Percentiles rank a stretch among this genome's conserved stretches.
Evolutionary conservation across 1,140 invertebrate species (phyloP).

Genomic region (Drosophila yakuba): DNA sequence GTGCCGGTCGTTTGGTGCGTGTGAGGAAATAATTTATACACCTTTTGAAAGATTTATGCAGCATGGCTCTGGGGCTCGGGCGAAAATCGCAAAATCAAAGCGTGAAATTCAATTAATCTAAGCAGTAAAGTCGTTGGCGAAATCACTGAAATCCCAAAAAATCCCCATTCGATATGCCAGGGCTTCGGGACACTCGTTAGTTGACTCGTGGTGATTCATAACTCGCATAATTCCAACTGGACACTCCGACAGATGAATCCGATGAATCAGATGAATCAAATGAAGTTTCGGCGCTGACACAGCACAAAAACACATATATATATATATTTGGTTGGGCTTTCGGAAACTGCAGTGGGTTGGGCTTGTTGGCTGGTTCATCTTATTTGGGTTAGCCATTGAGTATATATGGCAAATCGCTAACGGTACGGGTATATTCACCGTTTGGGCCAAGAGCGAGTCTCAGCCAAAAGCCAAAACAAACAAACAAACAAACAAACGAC

Average conservation of each 20-base stretch:
- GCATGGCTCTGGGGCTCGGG: slow-evolving; percentile 38
- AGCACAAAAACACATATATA: slow-evolving; percentile 31
- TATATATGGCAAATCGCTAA: slow-evolving; percentile 57
- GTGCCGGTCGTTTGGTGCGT: slow-evolving; percentile 57
- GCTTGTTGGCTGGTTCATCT: slow-evolving; percentile 27
- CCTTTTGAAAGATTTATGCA: slow-evolving; percentile 80
- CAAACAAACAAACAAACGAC: slow-evolving; percentile 51
- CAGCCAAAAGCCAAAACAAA: slow-evolving; percentile 46
- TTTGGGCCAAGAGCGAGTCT: slow-evolving; percentile 39
- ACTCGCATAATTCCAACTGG: slow-evolving; percentile 43
- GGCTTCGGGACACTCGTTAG: slow-evolving; percentile 12
- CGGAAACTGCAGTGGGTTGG: slow-evolving; percentile 31
- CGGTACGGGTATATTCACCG: slow-evolving; percentile 55
- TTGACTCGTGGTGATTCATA: slow-evolving; percentile 53
- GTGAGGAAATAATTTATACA: slow-evolving; percentile 79
- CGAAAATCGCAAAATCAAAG: slow-evolving; percentile 71
- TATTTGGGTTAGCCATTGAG: slow-evolving; percentile 80
- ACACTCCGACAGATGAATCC: slow-evolving; percentile 63
- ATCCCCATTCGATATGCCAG: background rate
- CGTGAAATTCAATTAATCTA: slow-evolving; percentile 82
- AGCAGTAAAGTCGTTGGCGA: slow-evolving; percentile 32
- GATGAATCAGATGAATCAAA: slow-evolving; percentile 76
- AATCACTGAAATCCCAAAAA: background rate
- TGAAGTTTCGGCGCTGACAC: slow-evolving; percentile 53
- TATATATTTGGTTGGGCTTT: background rate